Evolutionary conservation across 35 echinoderm and acorn worm species (phyloP), one percentile per base, ranked within the genome.

Genomic region (Ophioderma brevispina): DNA sequence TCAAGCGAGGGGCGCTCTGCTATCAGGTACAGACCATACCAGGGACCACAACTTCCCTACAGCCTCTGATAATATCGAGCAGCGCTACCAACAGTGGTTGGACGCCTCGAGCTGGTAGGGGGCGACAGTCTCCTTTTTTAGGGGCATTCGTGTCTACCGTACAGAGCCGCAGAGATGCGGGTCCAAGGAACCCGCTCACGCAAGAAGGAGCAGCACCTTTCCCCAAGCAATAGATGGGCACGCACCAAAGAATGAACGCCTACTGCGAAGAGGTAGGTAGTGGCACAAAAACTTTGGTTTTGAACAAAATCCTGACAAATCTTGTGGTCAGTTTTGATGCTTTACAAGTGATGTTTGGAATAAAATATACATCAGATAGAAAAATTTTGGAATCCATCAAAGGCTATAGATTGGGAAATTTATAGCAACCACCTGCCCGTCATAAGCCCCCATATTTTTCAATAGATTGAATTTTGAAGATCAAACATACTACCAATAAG

Each of bases 351-450:
- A 31, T 77, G 76, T 75, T 25, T 96, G 94, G 94, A n/a, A n/a
- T 52, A 76, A 38, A 81, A 79, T 78, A 84, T 76, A 96, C 91
- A 13, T 79, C 64, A 59, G 91, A 93, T 79, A 81, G 4, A 63
- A 46, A 11, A 81, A 96, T 96, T 33, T 76, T 93, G 42, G 33
- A 92, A 33, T 43, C 87, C 33, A 38, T 96, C 36, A 32, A 31
- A 78, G 95, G 91, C 31, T 93, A 94, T 38, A 82, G 78, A 31
- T 42, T 97, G 37, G 88, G 94, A 56, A 87, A 93, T 84, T 21
- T 35, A 77, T 23, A 39, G 17, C 28, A 19, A 10, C 82, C 84
- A 78, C 90, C 75, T 25, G 0, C 36, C 1, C 95, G 91, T 86
- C 32, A 14, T 18, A 77, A 38, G 64, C 55, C 82, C 31, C 86